A percentile compares a stretch with the other conserved stretches of the same genome.
Conservation (phyloP, 2,113 vertebrate genomes). For the Cryptomyrus ogoouensis region DNA sequence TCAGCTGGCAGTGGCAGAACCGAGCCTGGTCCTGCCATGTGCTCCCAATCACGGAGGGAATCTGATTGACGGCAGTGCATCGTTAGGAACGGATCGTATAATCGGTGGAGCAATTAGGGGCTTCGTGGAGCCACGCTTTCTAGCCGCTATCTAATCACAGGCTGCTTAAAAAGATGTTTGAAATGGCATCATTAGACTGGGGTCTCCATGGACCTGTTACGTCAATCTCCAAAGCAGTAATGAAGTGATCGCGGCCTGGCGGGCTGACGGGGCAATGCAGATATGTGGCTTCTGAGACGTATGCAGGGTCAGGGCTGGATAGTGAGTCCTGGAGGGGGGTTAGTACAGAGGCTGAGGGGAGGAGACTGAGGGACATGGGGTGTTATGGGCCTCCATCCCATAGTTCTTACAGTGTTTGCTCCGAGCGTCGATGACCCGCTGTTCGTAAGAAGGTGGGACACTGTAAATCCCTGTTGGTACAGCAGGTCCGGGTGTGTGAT, state of each 20-base stretch:
- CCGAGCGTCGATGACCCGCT: neutral
- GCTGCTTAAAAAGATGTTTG: constrained; percentile 1
- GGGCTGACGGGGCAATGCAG: neutral
- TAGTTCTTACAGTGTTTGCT: neutral
- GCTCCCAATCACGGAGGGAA: neutral
- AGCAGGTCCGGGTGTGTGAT: neutral
- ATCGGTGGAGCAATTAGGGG: neutral
- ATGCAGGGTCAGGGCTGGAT: neutral
- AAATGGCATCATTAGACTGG: neutral
- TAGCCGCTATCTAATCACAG: constrained; percentile 3
- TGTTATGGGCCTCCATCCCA: neutral
- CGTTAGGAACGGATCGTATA: neutral
- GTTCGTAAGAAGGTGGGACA: neutral
- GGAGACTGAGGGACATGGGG: neutral
- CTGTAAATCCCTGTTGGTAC: neutral
- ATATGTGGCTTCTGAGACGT: neutral
- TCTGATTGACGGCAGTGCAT: neutral
- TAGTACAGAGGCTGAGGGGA: neutral
- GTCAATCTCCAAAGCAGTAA: neutral
- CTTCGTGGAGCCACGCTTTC: constrained; percentile 8
- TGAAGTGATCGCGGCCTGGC: neutral
- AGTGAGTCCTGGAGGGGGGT: neutral
- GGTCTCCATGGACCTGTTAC: neutral
- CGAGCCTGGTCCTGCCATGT: neutral
- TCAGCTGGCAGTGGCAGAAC: no score